Evolutionary conservation across 2,797 vertebrate species (phyloP).

Genomic region (Scolopax rusticola): DNA sequence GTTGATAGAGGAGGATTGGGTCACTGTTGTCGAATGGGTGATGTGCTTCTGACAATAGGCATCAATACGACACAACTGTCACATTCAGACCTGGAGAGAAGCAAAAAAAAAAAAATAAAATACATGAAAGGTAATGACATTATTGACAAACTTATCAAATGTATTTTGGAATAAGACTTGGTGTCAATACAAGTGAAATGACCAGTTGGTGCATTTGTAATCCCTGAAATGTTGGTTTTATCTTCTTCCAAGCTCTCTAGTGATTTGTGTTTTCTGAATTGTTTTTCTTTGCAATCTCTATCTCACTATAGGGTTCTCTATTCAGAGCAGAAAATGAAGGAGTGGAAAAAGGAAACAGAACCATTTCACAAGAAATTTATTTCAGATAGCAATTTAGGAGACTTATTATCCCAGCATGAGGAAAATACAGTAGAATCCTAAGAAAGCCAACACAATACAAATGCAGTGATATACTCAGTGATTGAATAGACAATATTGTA

Average conservation of each 20-base stretch:
- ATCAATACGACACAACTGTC: not conserved
- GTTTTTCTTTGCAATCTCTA: conserved; percentile 63
- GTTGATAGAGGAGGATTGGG: not conserved
- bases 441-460: conserved; percentile 67
- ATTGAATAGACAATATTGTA: conserved; percentile 28
- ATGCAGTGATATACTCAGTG: conserved; percentile 9
- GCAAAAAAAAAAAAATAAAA: not conserved
- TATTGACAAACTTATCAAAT: conserved; percentile 14
- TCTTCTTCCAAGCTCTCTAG: conserved; percentile 48
- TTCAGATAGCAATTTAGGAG: conserved; percentile 67
- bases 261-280: conserved; percentile 65
- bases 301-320: conserved; percentile 60
- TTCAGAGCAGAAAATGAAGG: conserved; percentile 66
- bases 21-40: not conserved
- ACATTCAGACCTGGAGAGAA: not conserved
- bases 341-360: conserved; percentile 56
- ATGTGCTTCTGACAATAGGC: not conserved
- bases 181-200: conserved; percentile 32
- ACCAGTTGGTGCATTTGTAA: conserved; percentile 53
- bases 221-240: conserved; percentile 32
- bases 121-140: not conserved
- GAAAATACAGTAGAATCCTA: conserved; percentile 56
- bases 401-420: conserved; percentile 74
- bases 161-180: conserved; percentile 4
- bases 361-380: conserved; percentile 72